Conservation (phyloP, 2,888 invertebrate species). For the Chymomyza caudatula region DNA sequence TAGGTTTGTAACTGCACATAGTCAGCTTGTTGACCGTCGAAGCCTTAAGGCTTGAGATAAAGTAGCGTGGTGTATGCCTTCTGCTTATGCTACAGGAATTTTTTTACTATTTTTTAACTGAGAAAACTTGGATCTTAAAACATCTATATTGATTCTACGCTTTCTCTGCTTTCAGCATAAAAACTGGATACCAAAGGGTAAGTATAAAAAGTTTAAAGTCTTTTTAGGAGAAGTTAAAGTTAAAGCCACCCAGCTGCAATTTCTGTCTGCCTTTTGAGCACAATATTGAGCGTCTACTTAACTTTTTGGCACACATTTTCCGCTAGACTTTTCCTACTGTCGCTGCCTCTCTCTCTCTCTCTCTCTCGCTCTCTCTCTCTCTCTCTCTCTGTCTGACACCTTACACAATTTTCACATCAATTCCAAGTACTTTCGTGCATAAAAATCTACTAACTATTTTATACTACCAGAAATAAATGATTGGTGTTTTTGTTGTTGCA, state of each 20-base stretch:
- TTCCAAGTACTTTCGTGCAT: neutral
- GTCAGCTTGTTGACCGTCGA: no score
- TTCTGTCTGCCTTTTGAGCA: neutral
- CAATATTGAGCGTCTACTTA: neutral
- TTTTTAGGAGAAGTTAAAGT: no score
- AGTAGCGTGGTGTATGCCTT: no score
- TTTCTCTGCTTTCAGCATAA: neutral
- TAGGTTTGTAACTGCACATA: no score
- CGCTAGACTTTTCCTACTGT: neutral
- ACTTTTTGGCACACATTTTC: neutral
- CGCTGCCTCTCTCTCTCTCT: neutral
- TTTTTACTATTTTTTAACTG: no score
- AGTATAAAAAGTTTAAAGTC: no score
- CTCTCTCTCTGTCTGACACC: neutral
- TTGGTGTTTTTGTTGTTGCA: slow-evolving; percentile 3
- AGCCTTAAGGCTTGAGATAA: no score
- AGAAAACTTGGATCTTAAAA: no score
- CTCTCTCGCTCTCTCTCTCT: neutral
- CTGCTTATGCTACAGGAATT: no score
- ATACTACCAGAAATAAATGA: neutral
- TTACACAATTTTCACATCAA: neutral
- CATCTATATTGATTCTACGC: neutral
- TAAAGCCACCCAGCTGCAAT: neutral
- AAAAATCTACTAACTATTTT: neutral
- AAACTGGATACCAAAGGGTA: neutral